Base-by-base conservation (phyloP, 2,888 invertebrate species). In the Baronia brevicornis region DNA sequence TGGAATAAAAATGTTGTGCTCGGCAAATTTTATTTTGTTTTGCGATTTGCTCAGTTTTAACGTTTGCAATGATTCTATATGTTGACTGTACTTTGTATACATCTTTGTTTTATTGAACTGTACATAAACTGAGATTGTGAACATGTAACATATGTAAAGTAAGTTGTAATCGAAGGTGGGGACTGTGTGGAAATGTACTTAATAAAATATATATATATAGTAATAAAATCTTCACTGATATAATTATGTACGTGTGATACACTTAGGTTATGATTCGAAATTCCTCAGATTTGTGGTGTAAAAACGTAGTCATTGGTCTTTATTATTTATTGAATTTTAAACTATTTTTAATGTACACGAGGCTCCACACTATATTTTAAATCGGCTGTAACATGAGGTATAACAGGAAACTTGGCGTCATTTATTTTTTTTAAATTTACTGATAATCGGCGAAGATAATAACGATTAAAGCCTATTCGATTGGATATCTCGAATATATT, bases 161-260 rank as follows among this genome's bases (percentile, higher is more conserved):
- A 47, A 45, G 48, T 41, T 46, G 39, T 43, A 39, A 44, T 30
- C 38, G 38, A 34, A 22, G 48, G 36, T 31, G 36, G 38, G 59
- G 66, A 58, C 61, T 64, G 59, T 61, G 61, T 56, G 64, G 59
- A 41, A 53, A 62, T 73, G 77, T 77, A 77, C 77, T 77, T 77
- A 77, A 74, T 60, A 36, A 38, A 30, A 34, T 52, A 48, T 41
- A 37, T 39, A 55, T 57, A 49, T 51, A 47, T 50, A 48, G 47
- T 55, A 62, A 56, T 35, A 36, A 38, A 42, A 29, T 37, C 25
- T 35, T 36, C 27, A 48, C 46, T 42, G 38, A 38, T 38, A 43
- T 34, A 33, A 48, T 60, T 51, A 54, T 57, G 55, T 53, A 56
- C 43, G 64, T 64, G 65, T 73, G 72, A 70, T 73, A 70, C 33